A percentile compares a stretch with the other conserved stretches of the same genome.
Evolutionary conservation across 1,140 invertebrate species (phyloP).

Genomic region (Calosoma granatense): DNA sequence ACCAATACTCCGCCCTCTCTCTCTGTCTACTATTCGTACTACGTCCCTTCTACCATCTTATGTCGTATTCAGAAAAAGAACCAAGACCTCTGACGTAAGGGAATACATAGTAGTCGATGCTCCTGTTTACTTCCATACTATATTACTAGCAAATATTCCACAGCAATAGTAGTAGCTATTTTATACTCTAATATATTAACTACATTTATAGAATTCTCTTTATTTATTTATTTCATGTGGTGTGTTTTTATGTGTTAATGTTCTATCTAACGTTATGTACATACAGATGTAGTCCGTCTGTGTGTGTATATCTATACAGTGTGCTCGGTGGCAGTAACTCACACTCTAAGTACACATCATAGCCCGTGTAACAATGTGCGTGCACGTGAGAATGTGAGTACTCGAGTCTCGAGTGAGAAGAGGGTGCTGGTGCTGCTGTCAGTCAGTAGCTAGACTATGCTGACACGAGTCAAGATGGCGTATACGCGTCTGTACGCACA

Average conservation of each 20-base stretch:
- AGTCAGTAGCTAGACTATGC: neutral
- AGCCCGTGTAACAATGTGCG: neutral
- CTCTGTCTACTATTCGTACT: neutral
- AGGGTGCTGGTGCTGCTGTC: neutral
- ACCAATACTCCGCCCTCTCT: neutral
- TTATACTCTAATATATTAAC: too few relatives aligned
- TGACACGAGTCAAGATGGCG: conserved; percentile 2
- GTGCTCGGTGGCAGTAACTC: neutral
- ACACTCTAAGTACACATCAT: neutral
- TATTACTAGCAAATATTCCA: too few relatives aligned
- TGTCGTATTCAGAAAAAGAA: neutral
- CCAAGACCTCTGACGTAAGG: too few relatives aligned
- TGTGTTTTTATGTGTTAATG: neutral
- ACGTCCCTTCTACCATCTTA: neutral
- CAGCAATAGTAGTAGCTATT: too few relatives aligned
- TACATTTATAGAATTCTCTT: too few relatives aligned
- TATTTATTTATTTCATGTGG: too few relatives aligned
- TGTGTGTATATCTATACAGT: neutral
- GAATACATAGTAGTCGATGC: too few relatives aligned
- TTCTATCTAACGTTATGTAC: neutral
- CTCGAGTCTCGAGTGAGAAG: neutral
- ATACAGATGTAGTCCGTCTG: neutral
- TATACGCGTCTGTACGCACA: neutral
- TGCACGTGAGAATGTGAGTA: neutral
- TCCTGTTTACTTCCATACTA: too few relatives aligned